Percentiles rank a stretch among this genome's conserved stretches.
phyloP scores from a whole-genome alignment of 2,113 vertebrate species.

The Ageneiosus marmoratus region DNA sequence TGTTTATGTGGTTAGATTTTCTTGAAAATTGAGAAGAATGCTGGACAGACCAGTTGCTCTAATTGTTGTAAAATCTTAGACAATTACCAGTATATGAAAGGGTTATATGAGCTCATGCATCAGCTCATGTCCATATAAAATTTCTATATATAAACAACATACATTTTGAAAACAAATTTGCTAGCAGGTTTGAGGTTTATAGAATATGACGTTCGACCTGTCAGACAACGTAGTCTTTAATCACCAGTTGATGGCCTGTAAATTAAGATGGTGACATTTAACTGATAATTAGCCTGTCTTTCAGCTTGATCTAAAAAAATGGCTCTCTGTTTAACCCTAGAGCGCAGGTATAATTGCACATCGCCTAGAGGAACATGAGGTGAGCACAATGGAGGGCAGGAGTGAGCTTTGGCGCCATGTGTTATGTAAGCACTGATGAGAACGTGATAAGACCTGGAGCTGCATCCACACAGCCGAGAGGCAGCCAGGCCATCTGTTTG shows the following conservation, averaged over 20 bases:
- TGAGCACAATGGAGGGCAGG: slow-evolving; percentile 69
- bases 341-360: slow-evolving; percentile 70
- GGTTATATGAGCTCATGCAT: too few species aligned
- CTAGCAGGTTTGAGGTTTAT: too few species aligned
- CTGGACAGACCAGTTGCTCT: too few species aligned
- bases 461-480: slow-evolving; percentile 42
- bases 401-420: slow-evolving; percentile 76
- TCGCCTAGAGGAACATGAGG: slow-evolving; percentile 71
- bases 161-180: too few species aligned
- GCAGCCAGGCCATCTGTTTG: slow-evolving; percentile 36
- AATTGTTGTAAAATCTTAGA: too few species aligned
- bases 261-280: slow-evolving; percentile 43
- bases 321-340: slow-evolving; percentile 47
- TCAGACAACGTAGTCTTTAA: slow-evolving; percentile 35
- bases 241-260: slow-evolving; percentile 33
- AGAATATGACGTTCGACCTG: slow-evolving; percentile 10
- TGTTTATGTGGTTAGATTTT: too few species aligned
- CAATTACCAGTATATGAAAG: too few species aligned
- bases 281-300: slow-evolving; percentile 35
- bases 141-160: too few species aligned
- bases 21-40: too few species aligned
- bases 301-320: slow-evolving; percentile 34
- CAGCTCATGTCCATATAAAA: too few species aligned
- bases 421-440: slow-evolving; percentile 75
- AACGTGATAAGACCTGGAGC: slow-evolving; percentile 62